Evolutionary conservation across 2,888 invertebrate species (phyloP), one percentile per base, ranked within the genome.

Genomic region (Catocala sponsa): DNA sequence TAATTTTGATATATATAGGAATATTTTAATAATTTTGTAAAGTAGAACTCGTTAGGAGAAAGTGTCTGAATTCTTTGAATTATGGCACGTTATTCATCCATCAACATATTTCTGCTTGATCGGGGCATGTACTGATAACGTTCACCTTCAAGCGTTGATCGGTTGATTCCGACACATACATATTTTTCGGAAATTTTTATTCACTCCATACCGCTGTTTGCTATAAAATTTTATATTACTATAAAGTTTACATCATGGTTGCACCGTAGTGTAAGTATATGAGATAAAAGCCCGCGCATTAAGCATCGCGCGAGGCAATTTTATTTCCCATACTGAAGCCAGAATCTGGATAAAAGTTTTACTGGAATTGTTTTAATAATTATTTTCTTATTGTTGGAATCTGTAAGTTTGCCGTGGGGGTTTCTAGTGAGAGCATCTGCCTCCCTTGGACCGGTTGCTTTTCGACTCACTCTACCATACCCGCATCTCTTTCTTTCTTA

Each of bases 381-480:
- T 87, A 91, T 91, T 92, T 91, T 92, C 87, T 91, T 89, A 88
- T 87, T 89, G 87, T 90, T 81, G 86, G 87, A 86, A 88, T 90
- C 88, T 83, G 87, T 87, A 81, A 84, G 84, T 85, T 87, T 86
- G 91, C 92, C 91, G 83, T 81, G 80, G 88, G 93, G 94, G 90
- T 90, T 90, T 91, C 81, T 80, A 83, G 80, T 78, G 79, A 82
- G 83, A 87, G 85, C 93, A 94, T 94, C 94, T 94, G 94, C 94
- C 85, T 90, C 91, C 91, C 88, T 74, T 80, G 83, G 91, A 94
- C 94, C 93, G 94, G 94, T 94, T 92, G 86, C 80, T 82, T 88
- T 87, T 88, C 86, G 84, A 87, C 85, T 86, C 85, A 85, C 83
- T 86, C 82, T 80, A 76, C 75, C 73, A 79, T 80, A 58, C 70